Evolutionary conservation across 1,140 invertebrate genomes (phyloP), one percentile per base, ranked within the genome.

Genomic region (Scaptomyza hsui): DNA sequence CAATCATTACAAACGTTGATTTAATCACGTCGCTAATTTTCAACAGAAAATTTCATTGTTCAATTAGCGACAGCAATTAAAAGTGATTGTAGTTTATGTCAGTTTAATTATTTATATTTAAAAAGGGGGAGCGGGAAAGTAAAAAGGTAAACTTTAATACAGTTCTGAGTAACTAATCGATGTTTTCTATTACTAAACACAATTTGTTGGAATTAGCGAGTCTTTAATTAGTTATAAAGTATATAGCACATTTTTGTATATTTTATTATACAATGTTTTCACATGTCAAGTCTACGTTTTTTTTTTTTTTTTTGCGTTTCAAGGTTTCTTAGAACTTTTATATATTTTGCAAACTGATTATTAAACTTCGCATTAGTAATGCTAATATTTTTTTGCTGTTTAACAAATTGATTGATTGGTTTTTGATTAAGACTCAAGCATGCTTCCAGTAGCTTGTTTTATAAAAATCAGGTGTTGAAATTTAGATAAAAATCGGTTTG

Each of bases 21-120:
- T 44, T 63, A 44, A 69, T 77, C 62, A 82, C 78, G 42, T 72
- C 53, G 63, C 44, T 55, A 69, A 81, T 77, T 76, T 73, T 65
- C 72, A 70, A 80, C 73, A 65, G 76, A 86, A 86, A 21, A 86
- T 85, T 86, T 75, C 77, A 77, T 80, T 86, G 68, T 86, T 75
- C 69, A 73, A 86, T 76, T 76, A 86, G 35, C 59, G 24, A 12
- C 6, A 26, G 18, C 6, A 13, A 15, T 21, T 35, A 18, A 26
- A 62, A 69, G 2, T 5, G 18, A 24, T 61, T 74, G 45, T 26
- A 21, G 64, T 26, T 19, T 24, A 18, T 52, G 48, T 53, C 41
- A 53, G 15, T 53, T 35, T 2, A 60, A 60, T 19, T 24, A 59
- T 12, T 57, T 39, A 26, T 9, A 49, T 5, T 6, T 24, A 35